Conservation (phyloP, 1,140 invertebrate species). For the Drosophila rufa region DNA sequence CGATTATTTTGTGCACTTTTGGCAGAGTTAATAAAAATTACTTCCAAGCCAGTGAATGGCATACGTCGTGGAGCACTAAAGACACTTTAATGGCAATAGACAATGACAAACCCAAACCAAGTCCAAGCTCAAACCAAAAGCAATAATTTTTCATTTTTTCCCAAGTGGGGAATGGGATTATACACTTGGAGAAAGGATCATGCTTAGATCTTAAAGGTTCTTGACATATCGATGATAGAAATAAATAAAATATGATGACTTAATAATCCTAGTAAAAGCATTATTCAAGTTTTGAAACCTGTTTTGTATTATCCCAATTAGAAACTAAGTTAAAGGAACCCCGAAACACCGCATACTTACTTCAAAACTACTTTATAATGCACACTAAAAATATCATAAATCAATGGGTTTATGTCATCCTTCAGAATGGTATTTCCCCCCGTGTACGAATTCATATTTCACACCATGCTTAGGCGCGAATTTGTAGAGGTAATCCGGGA, state of each 20-base stretch:
- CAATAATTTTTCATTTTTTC: constrained; percentile 62
- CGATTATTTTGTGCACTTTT: constrained; percentile 84
- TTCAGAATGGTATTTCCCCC: neutral
- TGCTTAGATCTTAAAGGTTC: neutral
- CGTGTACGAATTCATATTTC: constrained; percentile 52
- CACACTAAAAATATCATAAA: constrained; percentile 1
- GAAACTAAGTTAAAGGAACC: neutral
- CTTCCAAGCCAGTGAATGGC: constrained; percentile 81
- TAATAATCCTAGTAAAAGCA: no score
- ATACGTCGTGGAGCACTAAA: constrained; percentile 73
- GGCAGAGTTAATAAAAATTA: constrained; percentile 82
- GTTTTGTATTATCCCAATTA: neutral
- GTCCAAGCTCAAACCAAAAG: constrained; percentile 36
- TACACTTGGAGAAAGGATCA: constrained; percentile 7
- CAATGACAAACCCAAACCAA: constrained; percentile 57
- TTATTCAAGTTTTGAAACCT: neutral
- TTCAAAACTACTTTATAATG: neutral
- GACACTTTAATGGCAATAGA: constrained; percentile 77
- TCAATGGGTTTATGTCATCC: neutral
- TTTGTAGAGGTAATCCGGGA: constrained; percentile 74
- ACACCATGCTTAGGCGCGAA: constrained; percentile 76
- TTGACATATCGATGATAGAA: neutral
- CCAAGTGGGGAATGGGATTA: neutral
- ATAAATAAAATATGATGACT: no score
- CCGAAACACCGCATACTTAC: no score